phyloP scores from a whole-genome alignment of 2,888 invertebrate genomes.

The Octodonta nipae region DNA sequence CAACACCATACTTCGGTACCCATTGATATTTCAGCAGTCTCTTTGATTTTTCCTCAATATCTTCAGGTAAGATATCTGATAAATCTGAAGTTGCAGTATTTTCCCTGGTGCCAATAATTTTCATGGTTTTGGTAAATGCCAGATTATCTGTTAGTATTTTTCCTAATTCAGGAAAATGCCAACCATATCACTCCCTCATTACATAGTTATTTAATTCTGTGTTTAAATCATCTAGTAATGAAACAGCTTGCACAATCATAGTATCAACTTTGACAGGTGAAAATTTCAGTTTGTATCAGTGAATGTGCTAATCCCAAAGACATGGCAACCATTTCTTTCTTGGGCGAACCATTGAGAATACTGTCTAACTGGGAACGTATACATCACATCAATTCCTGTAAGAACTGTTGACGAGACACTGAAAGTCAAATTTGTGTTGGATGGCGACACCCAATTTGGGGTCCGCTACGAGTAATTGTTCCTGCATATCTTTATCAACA shows the following conservation, averaged over 20 bases:
- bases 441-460: constrained; percentile 88
- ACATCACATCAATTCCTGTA: constrained; percentile 83
- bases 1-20: constrained; percentile 98
- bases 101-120: constrained; percentile 74
- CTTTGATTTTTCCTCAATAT: constrained; percentile 83
- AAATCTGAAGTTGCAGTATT: constrained; percentile 73
- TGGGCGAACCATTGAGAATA: constrained; percentile 71
- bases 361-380: constrained; percentile 88
- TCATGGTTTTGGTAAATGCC: constrained; percentile 75
- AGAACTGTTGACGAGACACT: constrained; percentile 74
- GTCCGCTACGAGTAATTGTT: constrained; percentile 85
- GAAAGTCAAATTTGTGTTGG: constrained; percentile 80
- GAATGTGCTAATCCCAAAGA: constrained; percentile 83
- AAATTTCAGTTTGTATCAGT: constrained; percentile 90
- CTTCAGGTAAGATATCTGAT: constrained; percentile 84
- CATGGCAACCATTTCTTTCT: constrained; percentile 93
- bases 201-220: constrained; percentile 97
- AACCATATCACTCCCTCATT: constrained; percentile 98
- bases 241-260: constrained; percentile 96
- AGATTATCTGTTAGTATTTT: constrained; percentile 89
- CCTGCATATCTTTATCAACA: constrained; percentile 65
- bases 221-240: constrained; percentile 89
- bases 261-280: constrained; percentile 99
- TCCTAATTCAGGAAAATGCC: constrained; percentile 99
- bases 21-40: constrained; percentile 97